Percentiles rank a stretch among this genome's conserved stretches.
These are phyloP conservation scores for Promerops cafer DNA, from an alignment of 2,113 vertebrate species.

Conservation along the genomic window DNA sequence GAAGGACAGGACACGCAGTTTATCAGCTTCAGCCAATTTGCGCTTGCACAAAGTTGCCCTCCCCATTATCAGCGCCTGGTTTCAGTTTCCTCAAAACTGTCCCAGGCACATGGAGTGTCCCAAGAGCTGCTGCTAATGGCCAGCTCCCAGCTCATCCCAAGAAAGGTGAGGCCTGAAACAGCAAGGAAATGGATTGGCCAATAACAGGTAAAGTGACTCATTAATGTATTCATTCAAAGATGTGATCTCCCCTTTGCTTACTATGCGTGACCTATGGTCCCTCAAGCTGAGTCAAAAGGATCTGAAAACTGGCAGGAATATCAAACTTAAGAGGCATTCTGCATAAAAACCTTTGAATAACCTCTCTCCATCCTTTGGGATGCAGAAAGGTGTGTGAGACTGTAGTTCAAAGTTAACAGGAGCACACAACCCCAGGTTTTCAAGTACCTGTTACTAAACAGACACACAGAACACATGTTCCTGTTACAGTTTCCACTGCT, in stretches of 20 bases:
- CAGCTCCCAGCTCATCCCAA: neutral
- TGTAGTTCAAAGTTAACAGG: neutral
- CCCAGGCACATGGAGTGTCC: neutral
- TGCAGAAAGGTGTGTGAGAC: neutral
- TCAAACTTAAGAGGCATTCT: neutral
- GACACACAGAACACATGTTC: rapidly evolving
- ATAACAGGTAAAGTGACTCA: neutral
- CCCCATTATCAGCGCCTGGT: neutral
- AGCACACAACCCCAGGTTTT: neutral
- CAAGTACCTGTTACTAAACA: neutral
- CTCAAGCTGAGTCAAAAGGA: neutral
- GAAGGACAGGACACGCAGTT: neutral
- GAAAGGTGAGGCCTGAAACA: neutral
- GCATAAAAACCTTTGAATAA: neutral
- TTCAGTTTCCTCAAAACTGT: neutral
- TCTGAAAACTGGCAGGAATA: neutral
- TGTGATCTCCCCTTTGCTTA: neutral
- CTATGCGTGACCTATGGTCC: neutral
- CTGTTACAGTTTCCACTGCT: neutral
- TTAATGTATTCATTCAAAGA: neutral
- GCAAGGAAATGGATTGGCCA: neutral
- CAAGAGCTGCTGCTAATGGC: neutral
- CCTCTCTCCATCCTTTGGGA: neutral
- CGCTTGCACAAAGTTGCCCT: neutral
- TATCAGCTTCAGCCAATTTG: neutral